phyloP scores from a whole-genome alignment of 2,888 invertebrate species.

The Leucophenga maculata region DNA sequence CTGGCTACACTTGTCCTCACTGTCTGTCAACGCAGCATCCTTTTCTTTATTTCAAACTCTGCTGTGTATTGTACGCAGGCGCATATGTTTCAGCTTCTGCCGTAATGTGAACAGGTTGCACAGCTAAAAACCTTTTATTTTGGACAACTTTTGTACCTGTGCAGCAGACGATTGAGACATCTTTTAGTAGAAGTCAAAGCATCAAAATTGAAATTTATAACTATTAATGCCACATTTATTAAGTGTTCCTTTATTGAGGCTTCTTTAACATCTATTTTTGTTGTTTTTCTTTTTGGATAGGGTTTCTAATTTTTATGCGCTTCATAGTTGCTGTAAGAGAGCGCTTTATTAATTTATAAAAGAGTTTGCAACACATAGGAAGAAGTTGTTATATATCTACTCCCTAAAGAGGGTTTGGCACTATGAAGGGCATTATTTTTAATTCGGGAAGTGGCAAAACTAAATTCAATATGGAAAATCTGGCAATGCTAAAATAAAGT shows the following conservation, averaged over 20 bases:
- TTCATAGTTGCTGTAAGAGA: too few species aligned
- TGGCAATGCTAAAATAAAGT: too few species aligned
- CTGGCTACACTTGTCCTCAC: constrained; percentile 13
- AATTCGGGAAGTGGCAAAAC: too few species aligned
- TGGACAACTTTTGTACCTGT: neutral
- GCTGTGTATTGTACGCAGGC: neutral
- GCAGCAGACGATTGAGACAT: constrained; percentile 12
- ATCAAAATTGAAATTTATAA: neutral
- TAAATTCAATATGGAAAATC: too few species aligned
- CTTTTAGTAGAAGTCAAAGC: neutral
- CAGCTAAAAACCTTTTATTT: neutral
- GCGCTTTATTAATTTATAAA: too few species aligned
- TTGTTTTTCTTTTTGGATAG: neutral
- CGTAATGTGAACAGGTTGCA: constrained; percentile 3
- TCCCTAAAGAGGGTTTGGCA: too few species aligned
- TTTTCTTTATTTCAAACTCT: neutral
- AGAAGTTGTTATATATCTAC: too few species aligned
- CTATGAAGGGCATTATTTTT: too few species aligned
- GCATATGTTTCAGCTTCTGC: constrained; percentile 6
- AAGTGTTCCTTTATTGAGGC: neutral
- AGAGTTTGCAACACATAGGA: too few species aligned
- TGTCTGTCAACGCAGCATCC: neutral
- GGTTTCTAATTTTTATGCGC: too few species aligned
- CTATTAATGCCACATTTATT: neutral
- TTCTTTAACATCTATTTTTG: constrained; percentile 1